Percentiles rank a stretch among this genome's conserved stretches.
Conservation (phyloP, 2,113 vertebrate species). For the Chauna torquata region DNA sequence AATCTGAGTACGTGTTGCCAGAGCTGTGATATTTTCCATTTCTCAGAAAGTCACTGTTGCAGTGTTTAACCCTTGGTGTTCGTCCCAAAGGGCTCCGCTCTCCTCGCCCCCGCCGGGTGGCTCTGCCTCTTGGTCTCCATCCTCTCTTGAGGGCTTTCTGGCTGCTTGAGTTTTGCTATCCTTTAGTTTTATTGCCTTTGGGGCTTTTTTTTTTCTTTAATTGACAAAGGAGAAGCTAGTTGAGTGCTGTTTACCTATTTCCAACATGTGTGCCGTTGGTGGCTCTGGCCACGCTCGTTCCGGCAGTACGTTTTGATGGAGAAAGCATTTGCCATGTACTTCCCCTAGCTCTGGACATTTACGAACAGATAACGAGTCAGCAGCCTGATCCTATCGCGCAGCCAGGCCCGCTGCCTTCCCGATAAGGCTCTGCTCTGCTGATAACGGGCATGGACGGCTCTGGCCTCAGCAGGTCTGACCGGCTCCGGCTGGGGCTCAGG, state of each 20-base stretch:
- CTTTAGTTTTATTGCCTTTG: neutral
- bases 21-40: neutral
- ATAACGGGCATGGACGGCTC: neutral
- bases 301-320: neutral
- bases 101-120: fast-evolving
- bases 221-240: neutral
- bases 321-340: neutral
- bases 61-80: neutral
- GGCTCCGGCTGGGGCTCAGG: no score
- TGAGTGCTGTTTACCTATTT: neutral
- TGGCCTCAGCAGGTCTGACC: no score
- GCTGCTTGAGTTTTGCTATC: neutral
- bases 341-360: neutral
- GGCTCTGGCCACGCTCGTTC: neutral
- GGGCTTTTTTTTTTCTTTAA: neutral
- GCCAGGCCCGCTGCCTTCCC: neutral
- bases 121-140: neutral
- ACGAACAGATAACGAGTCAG: neutral
- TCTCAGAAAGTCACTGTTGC: neutral
- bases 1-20: neutral
- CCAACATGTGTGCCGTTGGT: neutral
- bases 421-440: neutral
- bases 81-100: neutral
- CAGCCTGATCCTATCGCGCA: neutral
- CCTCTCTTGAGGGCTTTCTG: neutral